These are phyloP conservation scores for Eristalis arbustorum DNA, from an alignment of 2,888 invertebrate species.

Conservation along the genomic window DNA sequence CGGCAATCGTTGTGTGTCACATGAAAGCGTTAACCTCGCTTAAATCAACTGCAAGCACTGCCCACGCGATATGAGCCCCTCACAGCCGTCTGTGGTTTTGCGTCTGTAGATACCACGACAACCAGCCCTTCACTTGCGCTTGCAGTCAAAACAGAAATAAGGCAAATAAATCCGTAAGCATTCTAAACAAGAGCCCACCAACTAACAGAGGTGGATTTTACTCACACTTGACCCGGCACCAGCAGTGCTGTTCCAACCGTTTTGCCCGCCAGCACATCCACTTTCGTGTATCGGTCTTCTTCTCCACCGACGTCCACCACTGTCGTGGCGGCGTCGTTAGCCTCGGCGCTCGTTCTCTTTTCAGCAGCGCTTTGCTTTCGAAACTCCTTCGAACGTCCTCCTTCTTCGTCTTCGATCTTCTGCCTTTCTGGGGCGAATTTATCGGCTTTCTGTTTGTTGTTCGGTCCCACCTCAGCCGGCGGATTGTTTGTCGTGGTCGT, in stretches of 20 bases:
- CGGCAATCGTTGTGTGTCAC: not conserved
- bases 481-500: not conserved
- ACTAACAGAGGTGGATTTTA: slow-evolving; percentile 12
- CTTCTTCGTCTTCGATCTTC: slow-evolving; percentile 8
- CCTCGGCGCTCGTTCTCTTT: slow-evolving; percentile 18
- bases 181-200: slow-evolving; percentile 18
- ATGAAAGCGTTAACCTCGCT: not conserved
- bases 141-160: slow-evolving; percentile 34
- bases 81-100: not conserved
- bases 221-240: slow-evolving; percentile 55
- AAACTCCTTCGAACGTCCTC: slow-evolving; percentile 16
- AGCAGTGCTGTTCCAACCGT: slow-evolving; percentile 6
- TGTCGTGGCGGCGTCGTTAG: slow-evolving; percentile 16
- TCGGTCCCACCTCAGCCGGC: not conserved
- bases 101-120: not conserved
- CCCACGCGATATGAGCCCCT: not conserved
- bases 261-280: slow-evolving; percentile 8
- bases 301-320: not conserved
- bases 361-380: not conserved
- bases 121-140: not conserved
- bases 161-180: not conserved
- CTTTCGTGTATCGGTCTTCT: not conserved
- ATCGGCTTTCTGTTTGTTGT: slow-evolving; percentile 10
- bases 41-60: not conserved
- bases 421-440: slow-evolving; percentile 16